Base-by-base conservation (phyloP, 2,113 vertebrate species). In the Halcyon senegalensis region DNA sequence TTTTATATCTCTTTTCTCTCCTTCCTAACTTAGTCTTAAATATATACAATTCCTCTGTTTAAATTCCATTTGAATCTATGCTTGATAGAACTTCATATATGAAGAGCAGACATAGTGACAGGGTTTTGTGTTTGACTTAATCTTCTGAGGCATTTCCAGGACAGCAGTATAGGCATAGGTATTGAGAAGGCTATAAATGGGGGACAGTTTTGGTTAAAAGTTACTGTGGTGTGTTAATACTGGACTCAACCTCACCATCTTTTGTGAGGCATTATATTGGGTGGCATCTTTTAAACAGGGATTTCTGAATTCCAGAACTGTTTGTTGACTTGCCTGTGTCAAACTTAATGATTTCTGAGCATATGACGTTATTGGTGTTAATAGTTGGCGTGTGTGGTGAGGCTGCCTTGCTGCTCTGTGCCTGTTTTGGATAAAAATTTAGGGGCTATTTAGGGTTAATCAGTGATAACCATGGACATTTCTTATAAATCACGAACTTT, bases 131-230 rank as follows among this genome's bases (percentile, higher is more conserved):
- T 93, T 69, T 83, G 9, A 53, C 46, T 76, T 75, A 10, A 20
- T 50, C 50, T 50, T 72, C 23, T 46, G 63, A 44, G 41, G 18
- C 50, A 13, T 73, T 93, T 37, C 8, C 20, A 53, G 58, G 33
- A 20, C 27, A 56, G 9, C n/a, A 79, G 0, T 37, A 10, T 5
- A 63, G 48, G 53, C n/a, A 30, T 1, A 2, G 14, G 4, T 79
- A 48, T 69, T 73, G 67, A 60, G 24, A 85, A 79, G 5, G 13
- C 20, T 76, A 8, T 58, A 66, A 55, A 43, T 48, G 25, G 48
- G 60, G 60, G 53, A 60, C 66, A 23, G 9, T 58, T 85, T 16
- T 41, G 15, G 14, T 76, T 80, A 44, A 31, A 31, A 74, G 77
- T 79, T 84, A n/a, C 30, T 13, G 0, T 3, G 12, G 15, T 44